These are phyloP conservation scores for Diplolepis rosae DNA, from an alignment of 2,888 invertebrate species.

Conservation along the genomic window DNA sequence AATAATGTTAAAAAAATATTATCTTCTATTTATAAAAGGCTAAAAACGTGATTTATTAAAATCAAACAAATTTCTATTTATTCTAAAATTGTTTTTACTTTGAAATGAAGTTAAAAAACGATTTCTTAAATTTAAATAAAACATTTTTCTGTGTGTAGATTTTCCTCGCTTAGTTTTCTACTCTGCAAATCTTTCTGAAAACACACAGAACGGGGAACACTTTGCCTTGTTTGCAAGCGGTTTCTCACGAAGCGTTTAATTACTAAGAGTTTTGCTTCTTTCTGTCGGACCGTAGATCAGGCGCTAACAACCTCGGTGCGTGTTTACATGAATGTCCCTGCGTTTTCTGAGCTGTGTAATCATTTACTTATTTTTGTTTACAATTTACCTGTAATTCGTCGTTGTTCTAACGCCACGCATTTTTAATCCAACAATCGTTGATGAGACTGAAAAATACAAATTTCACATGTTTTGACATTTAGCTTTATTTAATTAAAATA, in stretches of 20 bases:
- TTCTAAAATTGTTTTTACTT: too few species aligned
- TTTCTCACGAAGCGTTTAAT: slow-evolving; percentile 48
- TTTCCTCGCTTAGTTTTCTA: slow-evolving; percentile 10
- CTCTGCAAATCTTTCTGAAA: slow-evolving; percentile 6
- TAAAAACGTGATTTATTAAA: too few species aligned
- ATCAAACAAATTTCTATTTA: too few species aligned
- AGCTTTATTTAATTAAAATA: background rate
- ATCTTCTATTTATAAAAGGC: too few species aligned
- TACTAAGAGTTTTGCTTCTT: slow-evolving; percentile 42
- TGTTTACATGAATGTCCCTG: slow-evolving; percentile 53
- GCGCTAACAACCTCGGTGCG: slow-evolving; percentile 46
- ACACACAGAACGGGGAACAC: slow-evolving; percentile 1
- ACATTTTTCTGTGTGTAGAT: too few species aligned
- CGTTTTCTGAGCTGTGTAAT: slow-evolving; percentile 41
- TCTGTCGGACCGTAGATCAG: slow-evolving; percentile 51
- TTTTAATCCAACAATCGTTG: background rate
- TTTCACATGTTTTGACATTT: background rate
- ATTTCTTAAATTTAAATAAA: too few species aligned
- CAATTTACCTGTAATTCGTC: slow-evolving; percentile 33
- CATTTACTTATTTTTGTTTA: slow-evolving; percentile 11
- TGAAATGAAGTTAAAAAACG: too few species aligned
- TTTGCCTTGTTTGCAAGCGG: slow-evolving; percentile 21
- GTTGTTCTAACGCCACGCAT: slow-evolving; percentile 40
- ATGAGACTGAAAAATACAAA: background rate
- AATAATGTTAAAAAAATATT: too few species aligned